phyloP scores from a whole-genome alignment of 2,888 invertebrate genomes.

The Mayetiola destructor region DNA sequence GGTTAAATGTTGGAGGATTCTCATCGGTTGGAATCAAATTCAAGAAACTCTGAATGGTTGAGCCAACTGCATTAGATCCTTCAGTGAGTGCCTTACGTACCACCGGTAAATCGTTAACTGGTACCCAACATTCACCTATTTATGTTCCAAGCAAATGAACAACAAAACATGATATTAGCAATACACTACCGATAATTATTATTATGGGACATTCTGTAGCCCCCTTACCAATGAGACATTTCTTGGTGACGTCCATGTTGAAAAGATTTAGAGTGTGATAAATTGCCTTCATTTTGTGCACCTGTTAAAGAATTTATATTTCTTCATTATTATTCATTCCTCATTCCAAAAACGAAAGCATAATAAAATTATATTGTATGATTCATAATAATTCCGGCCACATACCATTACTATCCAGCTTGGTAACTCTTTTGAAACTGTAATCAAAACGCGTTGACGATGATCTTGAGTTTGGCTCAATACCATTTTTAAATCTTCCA shows the following conservation, averaged over 20 bases:
- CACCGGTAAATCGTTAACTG: conserved; percentile 49
- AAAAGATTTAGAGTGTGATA: conserved; percentile 88
- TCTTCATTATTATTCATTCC: not conserved
- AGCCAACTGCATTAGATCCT: conserved; percentile 71
- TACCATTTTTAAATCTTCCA: conserved; percentile 66
- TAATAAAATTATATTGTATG: not conserved
- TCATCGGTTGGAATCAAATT: conserved; percentile 72
- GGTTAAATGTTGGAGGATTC: conserved; percentile 80
- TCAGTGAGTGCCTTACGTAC: conserved; percentile 66
- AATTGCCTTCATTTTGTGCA: conserved; percentile 62
- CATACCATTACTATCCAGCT: conserved; percentile 66
- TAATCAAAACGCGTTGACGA: conserved; percentile 60
- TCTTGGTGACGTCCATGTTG: conserved; percentile 80
- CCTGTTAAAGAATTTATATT: not conserved
- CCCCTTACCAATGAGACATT: conserved; percentile 76
- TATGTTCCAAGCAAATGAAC: no score
- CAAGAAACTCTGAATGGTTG: conserved; percentile 81
- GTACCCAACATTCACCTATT: conserved; percentile 87
- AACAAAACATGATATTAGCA: no score
- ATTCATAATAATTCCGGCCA: conserved; percentile 47
- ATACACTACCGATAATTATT: no score
- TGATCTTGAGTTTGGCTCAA: conserved; percentile 74
- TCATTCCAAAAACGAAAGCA: not conserved
- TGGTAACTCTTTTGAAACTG: conserved; percentile 66
- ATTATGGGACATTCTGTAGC: no score